phyloP scores from a whole-genome alignment of 1,140 invertebrate genomes.

The Parapsyche elsis region DNA sequence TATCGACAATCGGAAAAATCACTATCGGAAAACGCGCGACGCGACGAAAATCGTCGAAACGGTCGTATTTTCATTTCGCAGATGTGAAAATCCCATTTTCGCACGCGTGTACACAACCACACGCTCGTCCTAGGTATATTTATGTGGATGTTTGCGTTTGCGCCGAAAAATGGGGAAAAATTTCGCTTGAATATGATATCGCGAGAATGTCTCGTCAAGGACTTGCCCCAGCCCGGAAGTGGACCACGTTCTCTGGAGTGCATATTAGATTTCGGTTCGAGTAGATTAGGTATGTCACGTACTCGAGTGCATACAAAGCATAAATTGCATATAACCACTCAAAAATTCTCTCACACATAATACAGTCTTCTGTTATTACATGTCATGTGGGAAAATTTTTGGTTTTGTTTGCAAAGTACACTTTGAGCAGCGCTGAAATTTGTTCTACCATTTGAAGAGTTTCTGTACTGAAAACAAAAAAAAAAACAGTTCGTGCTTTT shows the following conservation, averaged over 20 bases:
- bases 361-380: not conserved
- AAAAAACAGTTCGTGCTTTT: too few relatives aligned
- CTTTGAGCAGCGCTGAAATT: not conserved
- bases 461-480: too few relatives aligned
- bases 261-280: constrained; percentile 32
- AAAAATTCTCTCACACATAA: not conserved
- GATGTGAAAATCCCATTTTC: too few relatives aligned
- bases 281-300: constrained; percentile 11
- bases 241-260: constrained; percentile 28
- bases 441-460: too few relatives aligned
- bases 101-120: not conserved
- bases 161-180: not conserved
- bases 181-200: constrained; percentile 18
- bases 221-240: constrained; percentile 20
- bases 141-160: not conserved
- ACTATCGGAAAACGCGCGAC: not conserved
- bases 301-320: not conserved
- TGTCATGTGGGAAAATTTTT: not conserved
- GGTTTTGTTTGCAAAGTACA: not conserved
- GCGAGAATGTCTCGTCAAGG: not conserved
- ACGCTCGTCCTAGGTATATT: not conserved
- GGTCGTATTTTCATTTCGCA: too few relatives aligned
- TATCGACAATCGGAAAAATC: too few relatives aligned
- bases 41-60: not conserved
- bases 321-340: not conserved